Evolutionary conservation across 1,140 invertebrate species (phyloP).

Genomic region (Drosophila parabipectinata): DNA sequence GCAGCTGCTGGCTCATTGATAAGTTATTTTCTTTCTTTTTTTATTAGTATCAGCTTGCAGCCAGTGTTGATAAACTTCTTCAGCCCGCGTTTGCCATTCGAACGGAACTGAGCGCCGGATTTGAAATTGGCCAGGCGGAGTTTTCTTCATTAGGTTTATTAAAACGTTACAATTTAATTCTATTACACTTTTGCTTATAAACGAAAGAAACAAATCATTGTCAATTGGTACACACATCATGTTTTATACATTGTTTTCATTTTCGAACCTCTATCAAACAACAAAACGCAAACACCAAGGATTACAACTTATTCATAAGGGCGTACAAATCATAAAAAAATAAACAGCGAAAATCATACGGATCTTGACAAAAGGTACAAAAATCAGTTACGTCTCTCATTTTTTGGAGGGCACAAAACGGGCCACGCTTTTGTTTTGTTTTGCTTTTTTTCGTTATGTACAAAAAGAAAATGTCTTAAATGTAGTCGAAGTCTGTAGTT

Average conservation of each 20-base stretch:
- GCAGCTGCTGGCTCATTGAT: conserved; percentile 27
- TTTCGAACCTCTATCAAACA: conserved; percentile 72
- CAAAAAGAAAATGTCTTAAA: conserved; percentile 71
- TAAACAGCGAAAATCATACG: conserved; percentile 50
- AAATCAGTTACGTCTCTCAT: conserved; percentile 79
- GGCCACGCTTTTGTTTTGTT: conserved; percentile 38
- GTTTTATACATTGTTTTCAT: conserved; percentile 78
- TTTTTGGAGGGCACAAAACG: conserved; percentile 39
- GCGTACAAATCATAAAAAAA: conserved; percentile 59
- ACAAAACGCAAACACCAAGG: conserved; percentile 74
- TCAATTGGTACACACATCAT: conserved; percentile 81
- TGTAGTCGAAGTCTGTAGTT: conserved; percentile 66
- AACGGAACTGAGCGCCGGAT: conserved; percentile 2
- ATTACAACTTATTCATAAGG: conserved; percentile 65
- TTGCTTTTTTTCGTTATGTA: conserved; percentile 60
- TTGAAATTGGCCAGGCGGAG: conserved; percentile 11
- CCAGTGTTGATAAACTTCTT: not conserved
- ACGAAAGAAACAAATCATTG: conserved; percentile 82
- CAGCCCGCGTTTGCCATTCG: conserved; percentile 7
- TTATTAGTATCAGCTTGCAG: not conserved
- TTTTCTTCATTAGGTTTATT: conserved; percentile 68
- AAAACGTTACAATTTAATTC: conserved; percentile 82
- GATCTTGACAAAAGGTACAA: conserved; percentile 58
- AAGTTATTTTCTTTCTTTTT: conserved; percentile 6
- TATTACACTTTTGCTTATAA: conserved; percentile 83